Base-by-base conservation (phyloP, 2,888 invertebrate genomes). In the Lucinisca nassula region DNA sequence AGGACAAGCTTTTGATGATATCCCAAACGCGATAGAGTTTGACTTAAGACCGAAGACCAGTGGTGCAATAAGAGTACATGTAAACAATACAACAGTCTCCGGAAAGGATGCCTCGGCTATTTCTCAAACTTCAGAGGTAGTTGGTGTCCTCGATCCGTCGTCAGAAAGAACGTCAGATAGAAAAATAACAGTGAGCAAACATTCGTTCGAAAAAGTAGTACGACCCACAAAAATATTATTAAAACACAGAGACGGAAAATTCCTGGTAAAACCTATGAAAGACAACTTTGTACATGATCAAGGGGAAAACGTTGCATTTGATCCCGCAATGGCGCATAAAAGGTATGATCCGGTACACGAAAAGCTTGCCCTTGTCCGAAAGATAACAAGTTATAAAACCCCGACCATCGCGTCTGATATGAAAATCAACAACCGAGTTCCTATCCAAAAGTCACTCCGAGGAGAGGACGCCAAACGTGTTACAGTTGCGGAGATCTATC, bases 381-480 rank as follows among this genome's bases (percentile, higher is more conserved):
- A 90, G 76, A 84, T 89, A 30, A 94, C 94, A 10, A 87, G 67
- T 27, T 92, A 88, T 79, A 82, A 83, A 49, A 86, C 93, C 0
- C 90, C 92, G 0, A 94, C 94, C 0, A 87, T 94, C 14, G 82
- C 93, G 0, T 92, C 93, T 0, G 94, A 94, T 85, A 85, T 94
- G 82, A 94, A 94, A 85, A 91, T 93, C 21, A 93, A 92, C 79
- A 94, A 93, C 75, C 80, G 92, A 83, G 91, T 94, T 24, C 92
- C 94, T 17, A 94, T 94, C 37, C 92, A 93, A 80, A 93, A 93
- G 85, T 92, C 92, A 14, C 77, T 94, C 24, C 82, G 86, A 49
- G 94, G 94, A 1, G 83, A 91, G 21, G 85, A 90, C 12, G 88
- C 92, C 10, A 94, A 92, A 67, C 87, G 93, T 61, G 91, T 92